phyloP scores from a whole-genome alignment of 2,797 vertebrate species.

The Eulemur rubriventer region DNA sequence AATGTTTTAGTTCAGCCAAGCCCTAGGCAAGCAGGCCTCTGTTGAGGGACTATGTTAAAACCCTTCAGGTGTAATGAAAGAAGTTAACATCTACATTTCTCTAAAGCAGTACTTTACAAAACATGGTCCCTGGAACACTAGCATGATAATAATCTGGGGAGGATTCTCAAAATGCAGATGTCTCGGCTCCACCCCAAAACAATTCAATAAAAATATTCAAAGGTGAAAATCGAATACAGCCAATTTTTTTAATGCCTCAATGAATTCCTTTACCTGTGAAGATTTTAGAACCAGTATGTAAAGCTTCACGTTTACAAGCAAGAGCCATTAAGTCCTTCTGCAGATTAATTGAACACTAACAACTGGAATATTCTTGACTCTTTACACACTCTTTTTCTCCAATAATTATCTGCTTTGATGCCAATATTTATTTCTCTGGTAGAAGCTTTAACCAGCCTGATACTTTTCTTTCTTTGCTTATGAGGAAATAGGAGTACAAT shows the following conservation, averaged over 20 bases:
- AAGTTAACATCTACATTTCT: slow-evolving; percentile 55
- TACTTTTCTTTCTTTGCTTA: background rate
- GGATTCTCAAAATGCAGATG: background rate
- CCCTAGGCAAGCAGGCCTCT: slow-evolving; percentile 54
- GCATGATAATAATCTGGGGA: background rate
- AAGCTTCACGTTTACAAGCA: background rate
- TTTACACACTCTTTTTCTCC: background rate
- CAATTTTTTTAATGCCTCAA: background rate
- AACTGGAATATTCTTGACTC: background rate
- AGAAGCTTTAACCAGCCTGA: background rate
- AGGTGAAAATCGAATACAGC: background rate
- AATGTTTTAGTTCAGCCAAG: slow-evolving; percentile 18
- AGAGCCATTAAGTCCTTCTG: background rate
- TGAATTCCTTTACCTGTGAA: background rate
- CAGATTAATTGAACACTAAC: background rate
- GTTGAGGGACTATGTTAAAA: background rate
- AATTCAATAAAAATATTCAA: slow-evolving; percentile 12
- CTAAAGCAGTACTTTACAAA: slow-evolving; percentile 37
- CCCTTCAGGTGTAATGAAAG: slow-evolving; percentile 6
- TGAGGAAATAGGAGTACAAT: background rate
- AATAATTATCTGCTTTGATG: background rate
- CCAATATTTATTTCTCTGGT: background rate
- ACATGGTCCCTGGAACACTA: background rate
- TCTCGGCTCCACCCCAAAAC: background rate
- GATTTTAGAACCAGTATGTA: background rate